Percentiles rank a stretch among this genome's conserved stretches.
Conservation (phyloP, 2,113 vertebrate species). For the Illadopsis cleaveri region DNA sequence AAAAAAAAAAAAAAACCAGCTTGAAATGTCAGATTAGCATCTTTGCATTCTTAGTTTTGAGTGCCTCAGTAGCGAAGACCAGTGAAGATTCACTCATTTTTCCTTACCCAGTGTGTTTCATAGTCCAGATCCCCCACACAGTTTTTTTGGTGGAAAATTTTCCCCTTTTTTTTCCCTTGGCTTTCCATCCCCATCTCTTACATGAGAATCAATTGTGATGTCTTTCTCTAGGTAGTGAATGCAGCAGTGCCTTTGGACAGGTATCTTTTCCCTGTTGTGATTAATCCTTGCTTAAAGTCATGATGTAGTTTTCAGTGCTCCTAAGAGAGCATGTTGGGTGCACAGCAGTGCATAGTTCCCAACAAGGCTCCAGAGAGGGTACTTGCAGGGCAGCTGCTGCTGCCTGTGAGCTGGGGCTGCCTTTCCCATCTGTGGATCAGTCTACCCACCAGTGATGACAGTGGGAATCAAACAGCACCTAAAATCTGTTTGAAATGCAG, state of each 20-base stretch:
- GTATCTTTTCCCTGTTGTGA: background rate
- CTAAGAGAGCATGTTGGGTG: background rate
- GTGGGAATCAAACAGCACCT: background rate
- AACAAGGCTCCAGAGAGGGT: background rate
- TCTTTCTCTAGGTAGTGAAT: background rate
- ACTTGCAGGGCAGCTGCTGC: background rate
- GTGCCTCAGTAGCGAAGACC: background rate
- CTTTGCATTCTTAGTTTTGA: background rate
- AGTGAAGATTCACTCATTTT: background rate
- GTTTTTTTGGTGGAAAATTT: background rate
- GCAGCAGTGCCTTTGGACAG: background rate
- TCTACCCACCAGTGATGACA: background rate
- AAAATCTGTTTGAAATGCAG: background rate
- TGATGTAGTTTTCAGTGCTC: background rate
- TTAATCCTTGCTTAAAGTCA: background rate
- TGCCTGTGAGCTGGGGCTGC: background rate
- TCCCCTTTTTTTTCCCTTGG: background rate
- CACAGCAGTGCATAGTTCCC: background rate
- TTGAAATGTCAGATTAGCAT: background rate
- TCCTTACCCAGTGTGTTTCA: background rate
- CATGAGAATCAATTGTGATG: rapidly evolving
- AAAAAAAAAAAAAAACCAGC: background rate
- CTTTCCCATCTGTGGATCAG: background rate
- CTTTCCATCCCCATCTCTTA: background rate
- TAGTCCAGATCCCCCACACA: background rate